These are phyloP conservation scores for Germaria angustata DNA, from an alignment of 2,888 invertebrate species.

Conservation along the genomic window DNA sequence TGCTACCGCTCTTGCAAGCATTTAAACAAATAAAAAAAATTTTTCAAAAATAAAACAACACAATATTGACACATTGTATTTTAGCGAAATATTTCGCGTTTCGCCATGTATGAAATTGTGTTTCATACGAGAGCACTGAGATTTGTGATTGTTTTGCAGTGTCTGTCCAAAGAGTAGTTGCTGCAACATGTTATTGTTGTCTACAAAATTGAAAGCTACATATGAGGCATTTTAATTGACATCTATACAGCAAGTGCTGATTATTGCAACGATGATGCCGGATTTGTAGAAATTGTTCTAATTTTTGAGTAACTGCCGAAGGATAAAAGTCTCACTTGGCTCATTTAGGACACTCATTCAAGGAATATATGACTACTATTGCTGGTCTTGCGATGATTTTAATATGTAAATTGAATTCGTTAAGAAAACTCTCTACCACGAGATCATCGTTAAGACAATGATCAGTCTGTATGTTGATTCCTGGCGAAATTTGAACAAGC, in stretches of 20 bases:
- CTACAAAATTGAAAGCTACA: slow-evolving; percentile 17
- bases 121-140: slow-evolving; percentile 19
- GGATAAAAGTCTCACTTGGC: too few relatives aligned
- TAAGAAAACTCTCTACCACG: too few relatives aligned
- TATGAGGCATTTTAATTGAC: slow-evolving; percentile 51
- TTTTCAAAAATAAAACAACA: slow-evolving; percentile 25
- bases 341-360: too few relatives aligned
- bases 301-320: background rate
- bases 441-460: too few relatives aligned
- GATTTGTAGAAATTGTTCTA: background rate
- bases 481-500: too few relatives aligned
- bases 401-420: too few relatives aligned
- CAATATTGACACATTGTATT: slow-evolving; percentile 52
- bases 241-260: slow-evolving; percentile 38
- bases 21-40: slow-evolving; percentile 39
- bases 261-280: background rate
- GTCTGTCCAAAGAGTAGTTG: background rate
- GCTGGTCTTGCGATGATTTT: too few relatives aligned
- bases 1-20: slow-evolving; percentile 12
- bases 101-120: slow-evolving; percentile 57
- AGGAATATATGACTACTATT: too few relatives aligned
- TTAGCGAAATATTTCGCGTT: slow-evolving; percentile 53
- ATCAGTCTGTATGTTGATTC: too few relatives aligned
- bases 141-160: slow-evolving; percentile 44
- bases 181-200: slow-evolving; percentile 56